These are phyloP conservation scores for Drosophila paranaensis DNA, from an alignment of 2,888 invertebrate species.

Conservation along the genomic window DNA sequence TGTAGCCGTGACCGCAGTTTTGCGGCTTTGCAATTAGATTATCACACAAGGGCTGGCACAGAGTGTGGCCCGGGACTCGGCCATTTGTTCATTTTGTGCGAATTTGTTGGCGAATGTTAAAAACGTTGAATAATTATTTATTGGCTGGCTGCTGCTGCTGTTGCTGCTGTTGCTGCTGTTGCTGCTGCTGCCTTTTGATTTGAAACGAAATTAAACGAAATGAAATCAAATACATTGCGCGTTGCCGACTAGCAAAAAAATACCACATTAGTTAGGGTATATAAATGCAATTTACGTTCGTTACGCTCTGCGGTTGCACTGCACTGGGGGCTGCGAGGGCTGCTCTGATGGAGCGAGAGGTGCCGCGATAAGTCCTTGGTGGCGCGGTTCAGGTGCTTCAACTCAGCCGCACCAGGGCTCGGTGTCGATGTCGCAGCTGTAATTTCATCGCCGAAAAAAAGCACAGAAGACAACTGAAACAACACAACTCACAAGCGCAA, in stretches of 20 bases:
- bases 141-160: slow-evolving; percentile 20
- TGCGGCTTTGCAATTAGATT: slow-evolving; percentile 79
- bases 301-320: slow-evolving; percentile 72
- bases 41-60: slow-evolving; percentile 50
- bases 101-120: slow-evolving; percentile 39
- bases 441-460: slow-evolving; percentile 68
- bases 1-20: slow-evolving; percentile 67
- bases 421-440: slow-evolving; percentile 56
- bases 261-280: slow-evolving; percentile 75
- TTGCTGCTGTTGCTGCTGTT: slow-evolving; percentile 25
- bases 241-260: slow-evolving; percentile 24
- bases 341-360: slow-evolving; percentile 8
- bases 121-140: slow-evolving; percentile 69
- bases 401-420: slow-evolving; percentile 48
- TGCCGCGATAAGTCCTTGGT: slow-evolving; percentile 66
- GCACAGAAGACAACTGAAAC: slow-evolving; percentile 13
- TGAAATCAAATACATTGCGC: slow-evolving; percentile 55
- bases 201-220: slow-evolving; percentile 49
- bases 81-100: slow-evolving; percentile 53
- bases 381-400: slow-evolving; percentile 72
- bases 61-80: slow-evolving; percentile 5
- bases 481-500: slow-evolving; percentile 27
- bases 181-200: slow-evolving; percentile 61
- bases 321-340: slow-evolving; percentile 15
- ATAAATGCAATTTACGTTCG: slow-evolving; percentile 78